Evolutionary conservation across 2,797 vertebrate genomes (phyloP), one percentile per base, ranked within the genome.

Genomic region (Anisognathus igniventris): DNA sequence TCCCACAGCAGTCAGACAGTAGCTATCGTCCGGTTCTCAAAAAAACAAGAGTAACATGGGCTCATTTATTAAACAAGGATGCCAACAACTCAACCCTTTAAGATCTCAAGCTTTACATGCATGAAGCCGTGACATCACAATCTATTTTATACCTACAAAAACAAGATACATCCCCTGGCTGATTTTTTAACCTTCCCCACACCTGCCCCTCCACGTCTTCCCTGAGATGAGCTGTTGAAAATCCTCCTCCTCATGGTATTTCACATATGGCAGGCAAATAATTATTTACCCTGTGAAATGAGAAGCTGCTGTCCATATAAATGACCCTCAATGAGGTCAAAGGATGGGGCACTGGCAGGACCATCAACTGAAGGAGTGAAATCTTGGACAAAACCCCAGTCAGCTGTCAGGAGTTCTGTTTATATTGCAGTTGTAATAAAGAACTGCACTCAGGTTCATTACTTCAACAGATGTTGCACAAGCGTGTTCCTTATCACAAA

Each of bases 71-170:
- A 72, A 81, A 67, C 21, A 62, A 62, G 42, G 87, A 72, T 72
- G 76, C 50, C 79, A 91, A 42, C 70, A 33, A 31, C 56, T 84
- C 82, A 88, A 33, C 40, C 73, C 62, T 91, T 84, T 58, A 84
- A 86, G 51, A 92, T 81, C 58, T 90, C 44, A 1, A 27, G 66
- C 58, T 54, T 48, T 66, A 84, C 85, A 66, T 78, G 62, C 35
- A 48, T 23, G 39, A 11, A 81, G 73, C 56, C 37, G 31, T 40
- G 17, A 56, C 66, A 94, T 92, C 94, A 96, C 15, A 2, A 70
- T 88, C 95, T 95, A 96, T 95, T 96, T 96, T 90, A 62, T 81
- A 56, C 66, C 33, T 21, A 65, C 31, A 88, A 44, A 94, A 95
- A 92, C 40, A 94, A 78, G 82, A 66, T 25, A 44, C 62, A 90